Evolutionary conservation across 2,113 vertebrate species (phyloP).

Genomic region (Channa maculata): DNA sequence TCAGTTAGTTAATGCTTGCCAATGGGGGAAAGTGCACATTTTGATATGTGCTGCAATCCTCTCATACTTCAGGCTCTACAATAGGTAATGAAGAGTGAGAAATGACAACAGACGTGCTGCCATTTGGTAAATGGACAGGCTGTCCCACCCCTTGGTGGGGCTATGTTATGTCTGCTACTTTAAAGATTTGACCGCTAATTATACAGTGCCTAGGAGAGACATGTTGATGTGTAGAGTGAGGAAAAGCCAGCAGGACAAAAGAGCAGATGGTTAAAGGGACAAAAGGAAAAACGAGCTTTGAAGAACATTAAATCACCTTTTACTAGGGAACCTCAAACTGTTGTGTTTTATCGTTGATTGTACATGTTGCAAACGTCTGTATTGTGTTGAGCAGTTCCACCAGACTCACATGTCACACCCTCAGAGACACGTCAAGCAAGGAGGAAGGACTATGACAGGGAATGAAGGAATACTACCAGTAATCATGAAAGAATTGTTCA

Average conservation of each 20-base stretch:
- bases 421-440: neutral
- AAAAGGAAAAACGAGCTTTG: slow-evolving; percentile 20
- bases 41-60: neutral
- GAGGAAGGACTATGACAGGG: neutral
- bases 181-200: slow-evolving; percentile 45
- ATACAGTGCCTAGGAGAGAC: slow-evolving; percentile 29
- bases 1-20: neutral
- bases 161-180: neutral
- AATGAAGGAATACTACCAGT: neutral
- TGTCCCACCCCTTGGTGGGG: neutral
- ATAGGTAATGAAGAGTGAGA: slow-evolving; percentile 22
- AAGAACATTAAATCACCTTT: neutral
- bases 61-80: neutral
- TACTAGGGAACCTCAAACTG: neutral
- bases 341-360: too few relatives aligned
- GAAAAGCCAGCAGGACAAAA: neutral
- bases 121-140: slow-evolving; percentile 21
- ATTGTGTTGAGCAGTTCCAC: neutral
- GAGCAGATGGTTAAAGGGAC: slow-evolving; percentile 5
- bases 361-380: neutral
- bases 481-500: too few relatives aligned
- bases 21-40: slow-evolving; percentile 12
- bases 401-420: too few relatives aligned
- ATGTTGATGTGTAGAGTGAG: slow-evolving; percentile 19
- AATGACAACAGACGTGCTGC: slow-evolving; percentile 16